Evolutionary conservation across 2,888 invertebrate species (phyloP).

Genomic region (Litoditis marina): DNA sequence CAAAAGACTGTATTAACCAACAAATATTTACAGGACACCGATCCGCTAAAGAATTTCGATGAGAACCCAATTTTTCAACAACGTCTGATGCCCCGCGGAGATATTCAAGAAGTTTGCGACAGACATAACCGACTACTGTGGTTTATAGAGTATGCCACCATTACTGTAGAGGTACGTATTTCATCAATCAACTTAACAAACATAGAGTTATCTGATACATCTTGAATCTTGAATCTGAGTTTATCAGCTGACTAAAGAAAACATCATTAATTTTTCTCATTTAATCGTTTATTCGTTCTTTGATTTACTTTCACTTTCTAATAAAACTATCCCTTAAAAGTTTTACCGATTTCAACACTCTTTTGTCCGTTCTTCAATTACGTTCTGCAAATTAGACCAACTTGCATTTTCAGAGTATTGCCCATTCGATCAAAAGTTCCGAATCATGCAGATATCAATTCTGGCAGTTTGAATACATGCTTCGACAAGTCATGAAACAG

Average conservation of each 20-base stretch:
- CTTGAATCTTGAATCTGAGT: too few relatives aligned
- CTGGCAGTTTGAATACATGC: constrained; percentile 60
- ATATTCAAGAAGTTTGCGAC: constrained; percentile 41
- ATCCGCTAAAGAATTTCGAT: constrained; percentile 49
- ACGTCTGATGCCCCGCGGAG: constrained; percentile 55
- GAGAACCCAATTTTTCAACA: constrained; percentile 56
- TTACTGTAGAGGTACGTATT: constrained; percentile 58
- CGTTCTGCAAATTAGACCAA: too few relatives aligned
- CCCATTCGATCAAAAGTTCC: constrained; percentile 53
- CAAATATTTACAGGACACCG: constrained; percentile 43
- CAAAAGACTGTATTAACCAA: too few relatives aligned
- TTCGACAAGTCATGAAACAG: constrained; percentile 56
- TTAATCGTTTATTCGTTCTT: too few relatives aligned
- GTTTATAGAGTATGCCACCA: constrained; percentile 60
- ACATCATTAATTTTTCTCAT: too few relatives aligned
- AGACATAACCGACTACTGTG: constrained; percentile 55
- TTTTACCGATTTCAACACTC: too few relatives aligned
- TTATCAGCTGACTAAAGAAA: too few relatives aligned
- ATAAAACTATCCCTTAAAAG: too few relatives aligned
- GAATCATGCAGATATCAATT: constrained; percentile 59
- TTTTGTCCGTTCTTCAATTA: too few relatives aligned
- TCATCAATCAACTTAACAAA: too few relatives aligned
- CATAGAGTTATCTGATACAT: too few relatives aligned
- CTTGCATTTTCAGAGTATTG: constrained; percentile 54
- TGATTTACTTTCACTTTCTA: too few relatives aligned